These are phyloP conservation scores for Nudaria mundana DNA, from an alignment of 2,888 invertebrate species.

Conservation along the genomic window DNA sequence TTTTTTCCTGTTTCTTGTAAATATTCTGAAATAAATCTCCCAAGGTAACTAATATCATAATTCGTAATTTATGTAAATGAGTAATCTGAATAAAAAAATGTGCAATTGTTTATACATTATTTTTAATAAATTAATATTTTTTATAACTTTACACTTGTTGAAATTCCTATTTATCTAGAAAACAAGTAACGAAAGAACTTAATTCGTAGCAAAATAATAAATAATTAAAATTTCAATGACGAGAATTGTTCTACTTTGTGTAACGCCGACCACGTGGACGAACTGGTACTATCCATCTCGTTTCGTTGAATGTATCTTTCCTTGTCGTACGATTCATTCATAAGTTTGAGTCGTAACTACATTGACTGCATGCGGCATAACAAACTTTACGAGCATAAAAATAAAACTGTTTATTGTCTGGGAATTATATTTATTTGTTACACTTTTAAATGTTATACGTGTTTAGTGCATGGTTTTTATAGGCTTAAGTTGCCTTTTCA, in stretches of 20 bases:
- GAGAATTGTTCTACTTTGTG: conserved; percentile 62
- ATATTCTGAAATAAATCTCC: too few relatives aligned
- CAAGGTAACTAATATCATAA: too few relatives aligned
- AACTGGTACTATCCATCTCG: conserved; percentile 59
- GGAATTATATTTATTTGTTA: conserved; percentile 74
- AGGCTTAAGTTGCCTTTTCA: conserved; percentile 81
- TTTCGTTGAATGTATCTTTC: conserved; percentile 49
- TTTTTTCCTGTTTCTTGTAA: too few relatives aligned
- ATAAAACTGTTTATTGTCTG: conserved; percentile 78
- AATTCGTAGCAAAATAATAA: too few relatives aligned
- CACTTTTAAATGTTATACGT: conserved; percentile 66
- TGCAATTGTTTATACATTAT: too few relatives aligned
- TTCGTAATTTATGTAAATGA: too few relatives aligned
- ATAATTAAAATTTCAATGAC: conserved; percentile 8
- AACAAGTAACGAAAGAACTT: too few relatives aligned
- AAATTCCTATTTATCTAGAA: too few relatives aligned
- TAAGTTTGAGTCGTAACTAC: conserved; percentile 69
- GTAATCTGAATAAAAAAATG: too few relatives aligned
- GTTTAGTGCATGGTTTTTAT: conserved; percentile 82
- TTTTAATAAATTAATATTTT: too few relatives aligned
- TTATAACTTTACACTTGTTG: too few relatives aligned
- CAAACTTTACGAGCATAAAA: conserved; percentile 71
- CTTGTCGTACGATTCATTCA: conserved; percentile 72
- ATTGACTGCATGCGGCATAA: conserved; percentile 67
- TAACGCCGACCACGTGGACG: conserved; percentile 74